Evolutionary conservation across 2,797 vertebrate species (phyloP).

Genomic region (Furcifer pardalis): DNA sequence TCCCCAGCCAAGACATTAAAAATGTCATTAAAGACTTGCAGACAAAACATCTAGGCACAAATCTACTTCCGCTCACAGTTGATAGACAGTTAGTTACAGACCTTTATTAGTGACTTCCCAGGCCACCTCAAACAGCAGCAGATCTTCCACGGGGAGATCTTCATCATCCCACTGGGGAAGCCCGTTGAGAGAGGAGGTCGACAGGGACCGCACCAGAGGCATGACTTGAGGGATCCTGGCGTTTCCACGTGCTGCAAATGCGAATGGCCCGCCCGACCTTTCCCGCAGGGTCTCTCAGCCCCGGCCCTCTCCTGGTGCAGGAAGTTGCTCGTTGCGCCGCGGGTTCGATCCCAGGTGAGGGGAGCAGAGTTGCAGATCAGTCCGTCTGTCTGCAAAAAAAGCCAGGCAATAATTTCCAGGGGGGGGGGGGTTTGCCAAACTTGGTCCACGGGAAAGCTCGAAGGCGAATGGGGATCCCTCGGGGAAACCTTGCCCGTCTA

Average conservation of each 20-base stretch:
- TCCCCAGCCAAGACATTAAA: too few species aligned
- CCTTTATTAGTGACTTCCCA: slow-evolving; percentile 99
- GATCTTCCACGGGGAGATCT: slow-evolving; percentile 86
- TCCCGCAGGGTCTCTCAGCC: too few species aligned
- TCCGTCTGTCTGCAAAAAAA: background rate
- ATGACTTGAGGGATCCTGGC: slow-evolving; percentile 75
- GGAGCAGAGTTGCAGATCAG: background rate
- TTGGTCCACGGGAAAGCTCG: too few species aligned
- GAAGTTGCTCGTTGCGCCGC: too few species aligned
- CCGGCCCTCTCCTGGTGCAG: too few species aligned
- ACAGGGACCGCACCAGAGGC: slow-evolving; percentile 89
- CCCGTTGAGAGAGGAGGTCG: slow-evolving; percentile 89
- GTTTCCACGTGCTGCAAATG: background rate
- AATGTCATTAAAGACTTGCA: too few species aligned
- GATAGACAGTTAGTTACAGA: slow-evolving; percentile 65
- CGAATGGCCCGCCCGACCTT: background rate
- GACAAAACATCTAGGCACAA: too few species aligned
- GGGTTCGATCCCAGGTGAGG: too few species aligned
- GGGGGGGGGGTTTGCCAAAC: too few species aligned
- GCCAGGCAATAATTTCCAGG: background rate
- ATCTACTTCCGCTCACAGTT: too few species aligned
- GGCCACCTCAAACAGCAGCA: slow-evolving; percentile 92
- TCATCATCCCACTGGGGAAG: slow-evolving; percentile 89
- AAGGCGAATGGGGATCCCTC: too few species aligned
- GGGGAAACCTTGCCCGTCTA: slow-evolving; percentile 50